Evolutionary conservation across 35 echinoderm and acorn worm genomes (phyloP), one percentile per base, ranked within the genome.

Genomic region (Heliocidaris erythrogramma): DNA sequence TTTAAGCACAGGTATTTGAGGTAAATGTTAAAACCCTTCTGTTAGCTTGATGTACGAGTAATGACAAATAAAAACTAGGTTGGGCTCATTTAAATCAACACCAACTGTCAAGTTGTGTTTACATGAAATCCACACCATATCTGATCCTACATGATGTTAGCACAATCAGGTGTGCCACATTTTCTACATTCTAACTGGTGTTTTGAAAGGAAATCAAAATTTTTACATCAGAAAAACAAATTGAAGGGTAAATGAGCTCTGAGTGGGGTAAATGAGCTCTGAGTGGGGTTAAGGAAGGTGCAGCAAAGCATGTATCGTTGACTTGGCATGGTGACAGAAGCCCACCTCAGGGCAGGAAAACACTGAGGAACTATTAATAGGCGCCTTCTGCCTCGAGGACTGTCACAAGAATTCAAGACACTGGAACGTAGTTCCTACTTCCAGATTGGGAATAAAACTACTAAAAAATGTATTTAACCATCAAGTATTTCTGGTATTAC

Each of bases 301-400:
- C 65, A 78, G 65, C 17, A 78, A 27, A 16, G 60, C 17, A 71
- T 71, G 61, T 16, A 71, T 21, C 18, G 61, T 24, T 24, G 61
- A 16, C 5, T 14, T 60, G 59, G 59, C 59, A 60, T 60, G 59
- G 59, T 60, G 59, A 60, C 59, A 60, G 59, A 78, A 18, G 65
- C 65, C 18, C 60, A 0, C 65, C 65, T 78, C 27, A 78, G 27
- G 65, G 17, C 21, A 78, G 65, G 65, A 78, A 78, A 17, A 78
- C n/a, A 78, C 65, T 78, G 18, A n/a, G 65, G 65, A 78, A 78
- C 65, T 78, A 78, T 78, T 78, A 78, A 78, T 78, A 78, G 21
- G 6, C 7, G 65, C 27, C 65, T 78, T 78, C 21, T 27, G 65
- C 65, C 65, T 78, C 3, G 8, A 24, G 65, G 65, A 29, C 65